Conservation (phyloP, 2,888 invertebrate genomes). For the Andricus curvator region DNA sequence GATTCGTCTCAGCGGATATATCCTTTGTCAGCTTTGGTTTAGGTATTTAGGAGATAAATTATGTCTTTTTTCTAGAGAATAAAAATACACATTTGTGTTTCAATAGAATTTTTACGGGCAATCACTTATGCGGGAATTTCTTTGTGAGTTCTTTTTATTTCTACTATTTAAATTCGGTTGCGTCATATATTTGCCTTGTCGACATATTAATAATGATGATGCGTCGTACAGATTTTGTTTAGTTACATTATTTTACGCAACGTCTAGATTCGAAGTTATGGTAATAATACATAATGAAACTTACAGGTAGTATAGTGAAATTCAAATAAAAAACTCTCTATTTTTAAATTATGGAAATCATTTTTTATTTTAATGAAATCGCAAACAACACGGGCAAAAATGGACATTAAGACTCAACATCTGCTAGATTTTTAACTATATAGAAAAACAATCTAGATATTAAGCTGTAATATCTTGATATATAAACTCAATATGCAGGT, state of each 20-base stretch:
- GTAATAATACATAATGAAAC: background rate
- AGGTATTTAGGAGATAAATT: conserved; percentile 25
- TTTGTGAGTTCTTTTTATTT: background rate
- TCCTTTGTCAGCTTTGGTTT: conserved; percentile 27
- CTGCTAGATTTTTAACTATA: too few species aligned
- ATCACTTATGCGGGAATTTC: background rate
- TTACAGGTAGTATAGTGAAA: background rate
- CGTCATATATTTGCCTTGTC: background rate
- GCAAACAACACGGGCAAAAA: too few species aligned
- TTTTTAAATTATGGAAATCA: too few species aligned
- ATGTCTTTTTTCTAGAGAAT: conserved; percentile 9
- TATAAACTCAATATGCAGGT: too few species aligned
- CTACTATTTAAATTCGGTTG: conserved; percentile 15
- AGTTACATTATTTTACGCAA: background rate
- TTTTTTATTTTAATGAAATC: too few species aligned
- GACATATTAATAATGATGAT: background rate
- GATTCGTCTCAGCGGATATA: conserved; percentile 30
- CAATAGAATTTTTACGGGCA: conserved; percentile 32
- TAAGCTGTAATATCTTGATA: too few species aligned
- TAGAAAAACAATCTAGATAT: too few species aligned
- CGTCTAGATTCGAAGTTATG: background rate
- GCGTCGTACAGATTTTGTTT: background rate
- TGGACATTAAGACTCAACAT: too few species aligned
- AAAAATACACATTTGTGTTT: conserved; percentile 18
- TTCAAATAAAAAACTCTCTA: too few species aligned